Evolutionary conservation across 2,888 invertebrate genomes (phyloP).

Genomic region (Aphodius sticticus): DNA sequence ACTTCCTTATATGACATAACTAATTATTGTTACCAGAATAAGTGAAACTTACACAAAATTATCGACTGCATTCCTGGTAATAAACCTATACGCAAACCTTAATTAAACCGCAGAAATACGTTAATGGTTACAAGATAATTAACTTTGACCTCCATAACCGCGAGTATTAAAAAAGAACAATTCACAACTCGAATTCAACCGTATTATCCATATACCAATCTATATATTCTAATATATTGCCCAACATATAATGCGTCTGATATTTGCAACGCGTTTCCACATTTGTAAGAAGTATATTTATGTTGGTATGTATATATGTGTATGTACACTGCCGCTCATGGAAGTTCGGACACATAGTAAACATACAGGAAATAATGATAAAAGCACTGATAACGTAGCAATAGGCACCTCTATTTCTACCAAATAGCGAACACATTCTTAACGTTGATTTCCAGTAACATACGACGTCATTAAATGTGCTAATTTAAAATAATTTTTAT

Average conservation of each 20-base stretch:
- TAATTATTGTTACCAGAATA: background rate
- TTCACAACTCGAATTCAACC: background rate
- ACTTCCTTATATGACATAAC: constrained; percentile 4
- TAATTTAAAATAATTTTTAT: too few species aligned
- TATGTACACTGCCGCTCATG: too few species aligned
- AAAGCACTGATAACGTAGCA: too few species aligned
- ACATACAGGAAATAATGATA: too few species aligned
- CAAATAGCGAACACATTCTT: too few species aligned
- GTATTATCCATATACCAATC: background rate
- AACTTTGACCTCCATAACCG: background rate
- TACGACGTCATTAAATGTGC: too few species aligned
- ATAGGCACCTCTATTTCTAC: too few species aligned
- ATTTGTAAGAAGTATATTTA: background rate
- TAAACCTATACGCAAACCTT: background rate
- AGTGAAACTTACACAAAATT: background rate
- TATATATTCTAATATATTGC: background rate
- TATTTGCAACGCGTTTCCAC: background rate
- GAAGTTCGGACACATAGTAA: too few species aligned
- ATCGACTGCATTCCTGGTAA: background rate
- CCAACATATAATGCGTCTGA: background rate
- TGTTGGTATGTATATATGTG: background rate
- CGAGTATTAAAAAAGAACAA: background rate
- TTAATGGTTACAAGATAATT: background rate
- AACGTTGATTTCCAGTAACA: too few species aligned
- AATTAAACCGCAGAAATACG: background rate